phyloP scores from a whole-genome alignment of 2,888 invertebrate species.

The Pherbina coryleti region DNA sequence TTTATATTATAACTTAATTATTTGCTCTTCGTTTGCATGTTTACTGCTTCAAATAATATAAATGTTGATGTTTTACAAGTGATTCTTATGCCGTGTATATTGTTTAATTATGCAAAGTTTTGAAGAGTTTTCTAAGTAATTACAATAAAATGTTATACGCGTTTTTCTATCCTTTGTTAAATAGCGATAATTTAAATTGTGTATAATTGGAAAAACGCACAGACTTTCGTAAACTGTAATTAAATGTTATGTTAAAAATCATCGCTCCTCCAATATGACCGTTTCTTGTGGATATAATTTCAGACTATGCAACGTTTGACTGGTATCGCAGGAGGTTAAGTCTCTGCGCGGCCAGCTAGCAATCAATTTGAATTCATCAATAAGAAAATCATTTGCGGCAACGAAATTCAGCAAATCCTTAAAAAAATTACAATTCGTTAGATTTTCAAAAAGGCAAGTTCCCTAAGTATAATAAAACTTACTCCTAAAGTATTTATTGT shows the following conservation, averaged over 20 bases:
- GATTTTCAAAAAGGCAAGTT: no score
- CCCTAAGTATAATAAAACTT: constrained; percentile 36
- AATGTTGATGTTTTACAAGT: background rate
- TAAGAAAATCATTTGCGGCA: constrained; percentile 88
- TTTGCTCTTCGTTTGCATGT: constrained; percentile 38
- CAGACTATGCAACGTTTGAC: constrained; percentile 82
- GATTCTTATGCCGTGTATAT: background rate
- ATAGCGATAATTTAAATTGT: constrained; percentile 24
- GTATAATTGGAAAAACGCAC: constrained; percentile 9
- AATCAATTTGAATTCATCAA: constrained; percentile 90
- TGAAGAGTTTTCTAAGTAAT: constrained; percentile 24
- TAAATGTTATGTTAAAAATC: constrained; percentile 67
- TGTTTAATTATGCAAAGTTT: background rate
- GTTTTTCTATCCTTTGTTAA: constrained; percentile 20
- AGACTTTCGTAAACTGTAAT: background rate
- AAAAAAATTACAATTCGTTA: background rate
- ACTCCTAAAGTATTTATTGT: constrained; percentile 71
- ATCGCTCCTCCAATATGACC: constrained; percentile 93
- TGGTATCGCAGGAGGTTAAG: constrained; percentile 85
- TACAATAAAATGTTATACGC: constrained; percentile 11
- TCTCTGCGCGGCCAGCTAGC: constrained; percentile 95
- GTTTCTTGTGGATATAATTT: constrained; percentile 95
- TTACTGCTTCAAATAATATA: constrained; percentile 11
- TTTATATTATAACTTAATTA: constrained; percentile 30
- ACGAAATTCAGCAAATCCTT: constrained; percentile 86